phyloP scores from a whole-genome alignment of 1,140 invertebrate genomes.

The Agraylea sexmaculata region DNA sequence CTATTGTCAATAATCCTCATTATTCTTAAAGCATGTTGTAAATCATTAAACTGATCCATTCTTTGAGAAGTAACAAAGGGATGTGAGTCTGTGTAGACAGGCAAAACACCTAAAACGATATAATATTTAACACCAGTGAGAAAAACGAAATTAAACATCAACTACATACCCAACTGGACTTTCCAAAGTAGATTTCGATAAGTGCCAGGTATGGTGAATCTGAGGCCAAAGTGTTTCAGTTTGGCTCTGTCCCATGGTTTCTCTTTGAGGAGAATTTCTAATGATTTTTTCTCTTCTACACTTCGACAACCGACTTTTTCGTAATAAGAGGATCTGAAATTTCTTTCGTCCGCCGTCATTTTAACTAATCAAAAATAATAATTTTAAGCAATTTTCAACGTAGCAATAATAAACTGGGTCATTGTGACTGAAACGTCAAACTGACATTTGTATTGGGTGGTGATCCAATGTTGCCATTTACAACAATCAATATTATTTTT shows the following conservation, averaged over 20 bases:
- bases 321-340: slow-evolving; percentile 85
- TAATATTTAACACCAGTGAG: neutral
- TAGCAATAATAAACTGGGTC: no score
- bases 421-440: no score
- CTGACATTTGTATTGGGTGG: no score
- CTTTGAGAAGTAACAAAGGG: slow-evolving; percentile 60
- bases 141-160: neutral
- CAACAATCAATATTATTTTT: no score
- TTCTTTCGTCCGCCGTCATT: slow-evolving; percentile 57
- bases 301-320: slow-evolving; percentile 80
- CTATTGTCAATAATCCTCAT: slow-evolving; percentile 46
- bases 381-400: no score
- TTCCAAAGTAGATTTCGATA: slow-evolving; percentile 79
- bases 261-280: slow-evolving; percentile 85
- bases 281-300: slow-evolving; percentile 83
- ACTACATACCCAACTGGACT: slow-evolving; percentile 55
- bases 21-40: slow-evolving; percentile 56
- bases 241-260: slow-evolving; percentile 71
- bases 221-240: slow-evolving; percentile 70
- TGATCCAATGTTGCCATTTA: no score
- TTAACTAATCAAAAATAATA: no score
- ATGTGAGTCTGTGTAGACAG: slow-evolving; percentile 60
- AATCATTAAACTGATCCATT: slow-evolving; percentile 59
- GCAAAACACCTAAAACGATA: slow-evolving; percentile 52
- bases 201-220: slow-evolving; percentile 70